Base-by-base conservation (phyloP, 2,113 vertebrate genomes). In the Dicaeum eximium region DNA sequence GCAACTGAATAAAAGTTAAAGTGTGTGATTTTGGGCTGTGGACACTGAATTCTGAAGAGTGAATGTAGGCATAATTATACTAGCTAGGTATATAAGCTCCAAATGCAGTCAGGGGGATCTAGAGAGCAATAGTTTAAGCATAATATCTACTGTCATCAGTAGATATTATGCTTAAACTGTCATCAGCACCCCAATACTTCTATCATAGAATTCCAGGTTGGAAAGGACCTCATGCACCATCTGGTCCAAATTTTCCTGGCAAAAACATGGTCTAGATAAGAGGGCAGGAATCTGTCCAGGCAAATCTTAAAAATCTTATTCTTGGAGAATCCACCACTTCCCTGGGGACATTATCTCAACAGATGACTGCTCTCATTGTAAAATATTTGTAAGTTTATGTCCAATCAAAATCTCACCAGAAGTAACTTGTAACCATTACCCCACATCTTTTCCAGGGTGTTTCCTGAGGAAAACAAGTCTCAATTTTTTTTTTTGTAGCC, bases 391-490 rank as follows among this genome's bases (percentile, higher is more conserved):
- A 7, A n/a, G 33, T 53, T 74, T 45, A 9, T 45, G 7, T 67
- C 23, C 16, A 18, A n/a, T 31, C 11, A 81, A 24, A 74, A 74
- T 74, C 22, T 50, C 18, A 37, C 15, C 31, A 37, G 21, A 57
- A 37, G 22, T 50, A 18, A 56, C 17, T 72, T 53, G 4, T 25
- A 40, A 9, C 4, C 3, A 25, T 67, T 66, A 30, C 2, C 7
- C 13, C 23, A 53, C 0, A 0, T 67, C 16, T 47, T 75, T 69
- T 54, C 8, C 45, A 31, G 6, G 3, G 51, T 56, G 31, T 33
- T 66, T 37, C 8, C 19, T 38, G 16, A n/a, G n/a, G n/a, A 53
- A 81, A n/a, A 20, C 20, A 44, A 15, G 4, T 35, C 11, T 53
- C 4, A 18, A 16, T 19, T 2, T 25, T 48, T 2, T 25, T 48